Percentiles rank a stretch among this genome's conserved stretches.
phyloP scores from a whole-genome alignment of 2,113 vertebrate species.

The Eclectus roratus region DNA sequence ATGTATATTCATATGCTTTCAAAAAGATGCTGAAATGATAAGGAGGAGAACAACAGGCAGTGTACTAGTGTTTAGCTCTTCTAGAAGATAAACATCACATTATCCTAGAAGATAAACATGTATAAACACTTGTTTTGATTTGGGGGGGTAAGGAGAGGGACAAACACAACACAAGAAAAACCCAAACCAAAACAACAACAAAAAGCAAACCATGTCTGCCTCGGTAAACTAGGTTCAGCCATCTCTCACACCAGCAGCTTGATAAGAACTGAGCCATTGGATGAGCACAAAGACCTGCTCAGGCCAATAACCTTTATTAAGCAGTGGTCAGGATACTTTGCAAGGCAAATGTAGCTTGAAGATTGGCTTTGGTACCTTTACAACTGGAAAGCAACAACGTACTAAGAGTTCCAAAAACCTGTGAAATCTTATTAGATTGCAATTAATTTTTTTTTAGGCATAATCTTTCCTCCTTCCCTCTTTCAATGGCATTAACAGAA shows the following conservation, averaged over 20 bases:
- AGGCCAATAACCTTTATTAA: neutral
- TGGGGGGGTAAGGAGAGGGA: neutral
- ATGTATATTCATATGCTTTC: slow-evolving; percentile 14
- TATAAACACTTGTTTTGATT: neutral
- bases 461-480: neutral
- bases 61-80: neutral
- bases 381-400: neutral
- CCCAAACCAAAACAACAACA: neutral
- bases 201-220: accelerated
- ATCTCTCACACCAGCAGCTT: neutral
- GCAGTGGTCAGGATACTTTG: neutral
- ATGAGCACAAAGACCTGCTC: neutral
- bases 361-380: neutral
- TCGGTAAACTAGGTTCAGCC: neutral
- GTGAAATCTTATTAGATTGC: neutral
- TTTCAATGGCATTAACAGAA: neutral
- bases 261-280: neutral
- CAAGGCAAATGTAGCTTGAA: neutral
- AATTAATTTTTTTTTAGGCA: neutral
- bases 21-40: neutral
- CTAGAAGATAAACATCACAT: neutral
- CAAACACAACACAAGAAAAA: neutral
- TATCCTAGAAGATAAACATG: slow-evolving; percentile 14
- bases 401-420: neutral
- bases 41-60: slow-evolving; percentile 23